Base-by-base conservation (phyloP, 1,140 invertebrate genomes). In the Triops longicaudatus region DNA sequence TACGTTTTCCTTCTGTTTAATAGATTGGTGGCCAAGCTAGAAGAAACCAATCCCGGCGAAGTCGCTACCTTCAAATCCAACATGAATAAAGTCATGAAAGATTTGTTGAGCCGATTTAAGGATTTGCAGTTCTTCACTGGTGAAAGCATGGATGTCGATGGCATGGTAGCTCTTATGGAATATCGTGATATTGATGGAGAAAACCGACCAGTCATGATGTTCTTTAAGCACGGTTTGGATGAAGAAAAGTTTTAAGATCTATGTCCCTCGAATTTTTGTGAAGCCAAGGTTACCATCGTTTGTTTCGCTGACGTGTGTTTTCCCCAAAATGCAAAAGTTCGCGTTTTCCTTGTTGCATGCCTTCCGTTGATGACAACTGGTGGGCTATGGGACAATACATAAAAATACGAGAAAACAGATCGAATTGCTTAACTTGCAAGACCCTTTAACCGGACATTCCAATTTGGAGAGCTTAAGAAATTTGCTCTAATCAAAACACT, bases 11-110 rank as follows among this genome's bases (percentile, higher is more conserved):
- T 31, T 81, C 78, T 76, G 37, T 74, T 72, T 10, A 1, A 72
- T 76, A 93, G 91, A 85, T 87, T 96, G 81, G 89, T 94, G 79
- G 89, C 89, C 79, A 93, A 92, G 85, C 87, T 96, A 80, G 89
- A 93, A 87, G 90, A 94, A 83, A 90, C 86, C 27, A 82, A 88
- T 26, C 93, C 92, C 27, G 90, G 93, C 81, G 90, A 96, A 87
- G 91, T 96, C 78, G 91, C 94, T 14, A 85, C 91, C 26, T 95
- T 96, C 83, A 97, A 97, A 85, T 92, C 89, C 14, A 97, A 97
- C 83, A 93, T 96, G 86, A 96, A 95, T 85, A 95, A 94, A 88
- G 94, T 94, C 73, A 96, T 97, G 91, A 98, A 97, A 83, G 95
- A 97, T 79, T 90, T 98, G 80, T 85, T 98, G 63, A 86, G 90